Evolutionary conservation across 2,797 vertebrate genomes (phyloP), one percentile per base, ranked within the genome.

Genomic region (Sarcoramphus papa): DNA sequence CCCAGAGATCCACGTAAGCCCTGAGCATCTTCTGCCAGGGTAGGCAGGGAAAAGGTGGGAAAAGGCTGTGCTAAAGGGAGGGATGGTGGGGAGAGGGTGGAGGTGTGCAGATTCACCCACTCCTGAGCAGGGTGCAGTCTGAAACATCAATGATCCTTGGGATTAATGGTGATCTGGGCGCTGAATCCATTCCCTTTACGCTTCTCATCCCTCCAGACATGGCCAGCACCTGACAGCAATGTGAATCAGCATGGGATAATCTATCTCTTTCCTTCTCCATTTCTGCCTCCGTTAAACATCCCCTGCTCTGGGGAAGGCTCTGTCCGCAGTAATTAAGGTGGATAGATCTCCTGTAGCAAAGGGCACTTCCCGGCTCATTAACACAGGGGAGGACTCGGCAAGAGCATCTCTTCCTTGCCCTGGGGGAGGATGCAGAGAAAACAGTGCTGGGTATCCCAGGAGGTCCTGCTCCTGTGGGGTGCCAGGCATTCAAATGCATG

Each of bases 201-300:
- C 62, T 60, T 24, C 80, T 60, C 57, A 11, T 60, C 35, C 76
- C 51, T 74, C 16, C 47, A 51, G 64, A 33, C 45, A 2, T 2
- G 14, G 81, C 33, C 74, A 64, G 69, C 80, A 64, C 60, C 64
- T 56, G 41, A 4, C 76, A n/a, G 62, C 0, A 1, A 14, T 47
- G 82, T 14, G 82, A 85, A 59, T 77, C 78, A 75, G 48, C 53
- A 8, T 1, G 0, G 86, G 84, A 28, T 51, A 43, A 95, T 95
- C 86, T 41, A 89, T 95, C 90, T 89, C 79, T 18, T 92, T 85
- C 92, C 30, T 72, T 69, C 68, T 69, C 63, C 77, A 31, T 93
- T 27, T 50, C 63, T 79, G 90, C 69, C 48, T 75, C 53, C 0
- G 1, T 31, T 50, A 13, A 68, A 17, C 57, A 12, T 5, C 19